A percentile compares a stretch with the other conserved stretches of the same genome.
Conservation (phyloP, 2,797 vertebrate genomes). For the Martes flavigula region DNA sequence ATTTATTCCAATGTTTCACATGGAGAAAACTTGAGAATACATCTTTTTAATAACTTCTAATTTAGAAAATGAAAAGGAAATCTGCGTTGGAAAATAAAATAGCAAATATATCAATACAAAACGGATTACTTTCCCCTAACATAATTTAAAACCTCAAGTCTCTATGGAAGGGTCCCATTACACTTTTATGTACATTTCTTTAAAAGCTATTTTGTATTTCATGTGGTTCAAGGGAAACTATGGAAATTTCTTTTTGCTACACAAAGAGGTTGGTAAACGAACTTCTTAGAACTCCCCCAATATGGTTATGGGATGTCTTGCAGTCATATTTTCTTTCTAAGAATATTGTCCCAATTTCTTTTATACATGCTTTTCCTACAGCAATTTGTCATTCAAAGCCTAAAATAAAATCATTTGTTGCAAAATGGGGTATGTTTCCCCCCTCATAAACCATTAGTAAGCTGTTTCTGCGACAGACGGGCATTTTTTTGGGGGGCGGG, state of each 20-base stretch:
- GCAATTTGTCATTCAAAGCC: conserved; percentile 24
- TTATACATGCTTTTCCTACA: conserved; percentile 14
- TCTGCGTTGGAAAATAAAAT: not conserved
- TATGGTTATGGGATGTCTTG: conserved; percentile 35
- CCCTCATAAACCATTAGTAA: not conserved
- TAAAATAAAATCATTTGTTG: conserved; percentile 50
- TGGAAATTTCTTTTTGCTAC: conserved; percentile 54
- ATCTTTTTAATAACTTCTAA: not conserved
- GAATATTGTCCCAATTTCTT: conserved; percentile 5
- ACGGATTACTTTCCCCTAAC: conserved; percentile 40
- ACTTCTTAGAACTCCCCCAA: conserved; percentile 48
- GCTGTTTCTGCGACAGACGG: not conserved
- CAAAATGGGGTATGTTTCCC: not conserved
- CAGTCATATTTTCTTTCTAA: conserved; percentile 26
- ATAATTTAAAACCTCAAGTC: conserved; percentile 71
- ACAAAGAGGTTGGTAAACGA: conserved; percentile 62
- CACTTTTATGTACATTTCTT: conserved; percentile 30
- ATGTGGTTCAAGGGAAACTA: conserved; percentile 33
- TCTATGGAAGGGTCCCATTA: conserved; percentile 38
- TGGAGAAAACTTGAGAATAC: not conserved
- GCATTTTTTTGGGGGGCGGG: not conserved
- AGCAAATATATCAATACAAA: conserved; percentile 57
- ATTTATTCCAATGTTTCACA: conserved; percentile 12
- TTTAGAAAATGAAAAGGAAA: conserved; percentile 59
- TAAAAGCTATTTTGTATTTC: conserved; percentile 48